Evolutionary conservation across 1,140 invertebrate species (phyloP), one percentile per base, ranked within the genome.

Genomic region (Drosophila arizonae): DNA sequence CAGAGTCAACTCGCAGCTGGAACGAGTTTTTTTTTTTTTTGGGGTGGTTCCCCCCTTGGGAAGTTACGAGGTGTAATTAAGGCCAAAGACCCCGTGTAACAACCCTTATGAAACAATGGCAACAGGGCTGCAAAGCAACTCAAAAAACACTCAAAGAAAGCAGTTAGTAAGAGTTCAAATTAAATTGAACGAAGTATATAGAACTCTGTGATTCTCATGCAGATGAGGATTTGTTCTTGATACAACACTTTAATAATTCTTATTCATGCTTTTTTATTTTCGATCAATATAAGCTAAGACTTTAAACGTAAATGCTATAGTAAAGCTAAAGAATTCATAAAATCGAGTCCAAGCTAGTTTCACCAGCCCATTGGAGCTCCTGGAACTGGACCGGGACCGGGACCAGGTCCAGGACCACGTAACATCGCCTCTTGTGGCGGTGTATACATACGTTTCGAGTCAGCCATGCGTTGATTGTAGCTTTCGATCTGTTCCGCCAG

Each of bases 401-500:
- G 9, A 6, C 15, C 36, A 1, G 43, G 50, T 33, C 26, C 58
- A 2, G 26, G 33, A 6, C 78, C 73, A 26, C 52, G 76, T 2
- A 55, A 74, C 50, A 81, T 67, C n/a, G 48, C 24, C 17, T 87
- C 82, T 48, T 82, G 79, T 0, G 84, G 82, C 0, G 82, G 82
- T 0, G 81, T 65, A 36, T 79, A 82, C 4, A 79, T 79, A 2
- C 82, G 66, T 21, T 87, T 81, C 4, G 81, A 76, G 9, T 81
- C 81, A 6, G 41, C 57, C 52, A 91, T 76, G 6, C 91, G 74
- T 26, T 79, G 86, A 54, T 98, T 98, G 92, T 98, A 98, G 45
- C 96, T 93, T 73, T 98, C 97, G 58, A 98, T 95, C 92, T 98
- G 97, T 70, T 98, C 97, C 54, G 96, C 93, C 17, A 98, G 92